phyloP scores from a whole-genome alignment of 2,888 invertebrate species.

The Lochmaea capreae region DNA sequence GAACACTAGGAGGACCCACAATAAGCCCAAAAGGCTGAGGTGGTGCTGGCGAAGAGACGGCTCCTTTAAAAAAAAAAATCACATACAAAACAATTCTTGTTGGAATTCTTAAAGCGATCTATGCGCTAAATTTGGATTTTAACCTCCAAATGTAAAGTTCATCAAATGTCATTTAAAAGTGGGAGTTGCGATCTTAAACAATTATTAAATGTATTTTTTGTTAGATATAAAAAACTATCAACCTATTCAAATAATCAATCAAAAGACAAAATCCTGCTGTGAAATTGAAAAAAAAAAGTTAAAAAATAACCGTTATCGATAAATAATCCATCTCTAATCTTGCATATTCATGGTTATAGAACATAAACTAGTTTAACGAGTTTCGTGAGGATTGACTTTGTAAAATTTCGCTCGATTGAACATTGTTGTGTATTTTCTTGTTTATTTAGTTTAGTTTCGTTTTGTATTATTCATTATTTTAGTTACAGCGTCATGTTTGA shows the following conservation, averaged over 20 bases:
- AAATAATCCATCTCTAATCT: conserved; percentile 28
- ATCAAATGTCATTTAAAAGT: no score
- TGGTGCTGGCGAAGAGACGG: no score
- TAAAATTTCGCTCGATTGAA: conserved; percentile 41
- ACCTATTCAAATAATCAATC: background rate
- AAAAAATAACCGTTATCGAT: background rate
- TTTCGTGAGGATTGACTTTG: conserved; percentile 45
- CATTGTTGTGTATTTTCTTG: conserved; percentile 23
- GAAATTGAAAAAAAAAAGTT: background rate
- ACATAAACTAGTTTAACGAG: conserved; percentile 59
- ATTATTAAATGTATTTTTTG: no score
- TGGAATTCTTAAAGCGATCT: no score
- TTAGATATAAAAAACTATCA: background rate
- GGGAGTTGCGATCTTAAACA: no score
- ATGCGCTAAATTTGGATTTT: no score
- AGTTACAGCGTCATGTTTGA: background rate
- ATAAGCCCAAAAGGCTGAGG: no score
- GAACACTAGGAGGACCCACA: no score
- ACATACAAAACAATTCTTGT: no score
- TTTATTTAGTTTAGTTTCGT: conserved; percentile 12
- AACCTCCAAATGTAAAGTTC: no score
- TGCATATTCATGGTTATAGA: conserved; percentile 59
- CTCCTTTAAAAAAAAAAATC: no score
- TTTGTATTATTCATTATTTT: conserved; percentile 4
- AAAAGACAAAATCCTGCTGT: background rate